Percentiles rank a stretch among this genome's conserved stretches.
Conservation (phyloP, 2,888 invertebrate genomes). For the Volucella bombylans region DNA sequence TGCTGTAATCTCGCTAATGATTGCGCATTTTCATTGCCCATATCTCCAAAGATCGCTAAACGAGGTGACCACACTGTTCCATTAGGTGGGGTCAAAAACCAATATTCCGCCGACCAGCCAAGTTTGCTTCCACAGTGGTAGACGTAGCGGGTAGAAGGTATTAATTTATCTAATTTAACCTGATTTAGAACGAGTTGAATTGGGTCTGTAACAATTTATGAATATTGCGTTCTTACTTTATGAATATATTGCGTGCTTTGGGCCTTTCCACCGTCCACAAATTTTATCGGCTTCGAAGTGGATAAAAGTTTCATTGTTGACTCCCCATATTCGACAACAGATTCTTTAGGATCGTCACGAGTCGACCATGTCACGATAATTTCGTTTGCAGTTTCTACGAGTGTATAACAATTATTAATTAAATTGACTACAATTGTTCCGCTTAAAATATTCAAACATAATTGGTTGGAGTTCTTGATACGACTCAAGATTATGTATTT, state of each 20-base stretch:
- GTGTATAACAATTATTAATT: conserved; percentile 5
- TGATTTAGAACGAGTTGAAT: conserved; percentile 59
- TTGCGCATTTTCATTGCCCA: conserved; percentile 95
- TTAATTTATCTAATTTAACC: conserved; percentile 84
- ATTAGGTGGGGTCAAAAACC: conserved; percentile 88
- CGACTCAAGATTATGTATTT: too few relatives aligned
- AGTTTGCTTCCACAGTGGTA: conserved; percentile 91
- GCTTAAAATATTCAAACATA: too few relatives aligned
- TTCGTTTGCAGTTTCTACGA: conserved; percentile 86
- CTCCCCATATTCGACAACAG: conserved; percentile 90
- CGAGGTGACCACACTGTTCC: conserved; percentile 89
- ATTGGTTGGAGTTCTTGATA: too few relatives aligned
- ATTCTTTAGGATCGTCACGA: conserved; percentile 86
- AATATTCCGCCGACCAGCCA: conserved; percentile 92
- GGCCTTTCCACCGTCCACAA: conserved; percentile 88
- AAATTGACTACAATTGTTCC: background rate
- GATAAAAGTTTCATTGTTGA: conserved; percentile 84
- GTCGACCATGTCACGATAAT: conserved; percentile 94
- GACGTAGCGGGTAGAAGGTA: conserved; percentile 87
- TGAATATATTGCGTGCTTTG: conserved; percentile 90
- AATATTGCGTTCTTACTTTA: conserved; percentile 83
- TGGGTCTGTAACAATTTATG: background rate
- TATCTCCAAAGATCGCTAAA: conserved; percentile 95
- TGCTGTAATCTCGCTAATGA: conserved; percentile 92
- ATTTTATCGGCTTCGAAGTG: conserved; percentile 84